Evolutionary conservation across 2,113 vertebrate genomes (phyloP), one percentile per base, ranked within the genome.

Genomic region (Speoplatyrhinus poulsoni): DNA sequence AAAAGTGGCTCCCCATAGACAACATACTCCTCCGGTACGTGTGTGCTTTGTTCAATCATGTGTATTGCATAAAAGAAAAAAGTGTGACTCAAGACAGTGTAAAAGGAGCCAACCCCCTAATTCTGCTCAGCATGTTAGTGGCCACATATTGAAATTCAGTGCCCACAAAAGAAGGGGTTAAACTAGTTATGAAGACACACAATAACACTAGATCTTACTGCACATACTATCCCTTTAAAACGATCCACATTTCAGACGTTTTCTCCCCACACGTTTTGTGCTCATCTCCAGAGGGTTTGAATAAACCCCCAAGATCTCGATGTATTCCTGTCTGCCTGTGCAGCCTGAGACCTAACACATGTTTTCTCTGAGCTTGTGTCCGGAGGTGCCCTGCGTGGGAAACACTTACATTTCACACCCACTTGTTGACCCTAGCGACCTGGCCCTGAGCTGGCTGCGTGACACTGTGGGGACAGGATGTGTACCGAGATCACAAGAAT

Each of bases 351-450:
- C 65, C 70, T 58, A 67, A 83, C 78, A 82, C 68, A 56, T 85
- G 82, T 70, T 82, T 81, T 84, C 83, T 77, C 72, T 72, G 76
- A 33, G 62, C 60, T 47, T 62, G 76, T 75, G 76, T 76, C 69
- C 82, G 46, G 74, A 80, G 73, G 78, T 73, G 75, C 64, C 59
- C 67, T 19, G 47, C 46, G 74, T 91, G 87, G 84, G 89, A 91
- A 91, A 87, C 65, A 62, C 70, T 76, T 41, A 15, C 69, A 84
- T 82, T 89, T 82, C 88, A 83, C 89, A 87, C 81, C 85, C 87
- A 87, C 79, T 83, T 85, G 84, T 64, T 84, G 86, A 89, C 90
- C 90, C 76, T 50, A 10, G 17, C 75, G 82, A 90, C 83, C 90
- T 74, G 70, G 72, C 74, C 15, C 61, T 46, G 47, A 46, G 69